A percentile compares a stretch with the other conserved stretches of the same genome.
phyloP scores from a whole-genome alignment of 2,888 invertebrate species.

The Quadroppia sp. region DNA sequence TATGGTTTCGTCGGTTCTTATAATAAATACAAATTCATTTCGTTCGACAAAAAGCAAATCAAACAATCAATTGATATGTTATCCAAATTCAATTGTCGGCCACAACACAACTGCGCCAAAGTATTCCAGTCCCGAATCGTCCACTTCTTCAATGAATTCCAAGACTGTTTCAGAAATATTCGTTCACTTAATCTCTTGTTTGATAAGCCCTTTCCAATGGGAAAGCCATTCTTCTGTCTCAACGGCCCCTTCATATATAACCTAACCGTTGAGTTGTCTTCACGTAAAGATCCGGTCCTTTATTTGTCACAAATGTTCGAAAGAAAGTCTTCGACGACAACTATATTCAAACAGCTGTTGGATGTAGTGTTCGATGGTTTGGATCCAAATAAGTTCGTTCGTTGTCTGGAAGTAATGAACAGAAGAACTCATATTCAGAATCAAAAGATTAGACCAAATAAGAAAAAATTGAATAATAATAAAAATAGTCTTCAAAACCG shows the following conservation, averaged over 20 bases:
- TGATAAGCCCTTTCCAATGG: constrained; percentile 5
- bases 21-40: neutral
- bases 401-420: constrained; percentile 34
- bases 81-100: neutral
- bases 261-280: constrained; percentile 44
- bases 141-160: constrained; percentile 39
- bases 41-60: neutral
- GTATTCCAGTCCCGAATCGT: constrained; percentile 38
- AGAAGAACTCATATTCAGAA: constrained; percentile 37
- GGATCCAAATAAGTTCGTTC: constrained; percentile 9
- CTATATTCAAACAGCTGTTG: neutral
- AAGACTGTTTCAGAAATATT: constrained; percentile 11
- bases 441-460: constrained; percentile 25
- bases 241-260: constrained; percentile 46
- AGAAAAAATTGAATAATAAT: neutral
- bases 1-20: constrained; percentile 15
- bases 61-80: neutral
- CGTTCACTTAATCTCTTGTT: constrained; percentile 13
- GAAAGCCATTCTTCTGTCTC: constrained; percentile 28
- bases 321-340: constrained; percentile 53
- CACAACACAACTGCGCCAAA: constrained; percentile 11
- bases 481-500: neutral
- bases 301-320: constrained; percentile 46
- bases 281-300: constrained; percentile 43
- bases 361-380: neutral